Evolutionary conservation across 2,888 invertebrate genomes (phyloP), one percentile per base, ranked within the genome.

Genomic region (Andrena flavipes): DNA sequence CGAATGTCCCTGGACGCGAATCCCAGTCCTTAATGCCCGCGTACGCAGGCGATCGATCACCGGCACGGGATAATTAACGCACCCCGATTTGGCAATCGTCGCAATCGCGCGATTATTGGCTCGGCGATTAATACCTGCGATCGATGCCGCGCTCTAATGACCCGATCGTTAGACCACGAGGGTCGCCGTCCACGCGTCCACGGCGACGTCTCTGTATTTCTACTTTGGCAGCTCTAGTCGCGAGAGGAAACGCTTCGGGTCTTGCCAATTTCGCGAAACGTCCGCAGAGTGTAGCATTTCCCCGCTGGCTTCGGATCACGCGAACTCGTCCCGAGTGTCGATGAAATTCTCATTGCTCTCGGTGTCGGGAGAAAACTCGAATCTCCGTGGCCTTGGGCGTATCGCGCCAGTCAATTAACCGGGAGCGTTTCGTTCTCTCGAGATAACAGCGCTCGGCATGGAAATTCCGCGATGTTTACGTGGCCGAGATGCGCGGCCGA

Each of bases 1-100:
- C 85, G 85, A 87, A 91, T 91, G 93, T 91, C 93, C 93, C 93
- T 93, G 93, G 91, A 92, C 90, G 90, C 83, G 86, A 87, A 90
- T 84, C 77, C 56, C 84, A 81, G 85, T 89, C 89, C 86, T 89
- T 88, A 88, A 86, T 83, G 85, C 70, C 42, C 49, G 69, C 72
- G 68, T 80, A 35, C 68, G 62, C 59, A 63, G 65, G 65, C 84
- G 72, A 87, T 88, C 86, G 88, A 88, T 88, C 78, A 77, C 67
- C 73, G 62, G 56, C 68, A 29, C 54, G 75, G 29, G 80, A 42
- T 70, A 83, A 87, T 87, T 87, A 84, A 79, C 74, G 42, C 26
- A 54, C 29, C 56, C 51, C 64, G 70, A 74, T 85, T 73, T 79
- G 67, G 73, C 76, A 79, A 54, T 73, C 62, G 60, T 51, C 48